Evolutionary conservation across 2,113 vertebrate genomes (phyloP).

Genomic region (Osmerus eperlanus): DNA sequence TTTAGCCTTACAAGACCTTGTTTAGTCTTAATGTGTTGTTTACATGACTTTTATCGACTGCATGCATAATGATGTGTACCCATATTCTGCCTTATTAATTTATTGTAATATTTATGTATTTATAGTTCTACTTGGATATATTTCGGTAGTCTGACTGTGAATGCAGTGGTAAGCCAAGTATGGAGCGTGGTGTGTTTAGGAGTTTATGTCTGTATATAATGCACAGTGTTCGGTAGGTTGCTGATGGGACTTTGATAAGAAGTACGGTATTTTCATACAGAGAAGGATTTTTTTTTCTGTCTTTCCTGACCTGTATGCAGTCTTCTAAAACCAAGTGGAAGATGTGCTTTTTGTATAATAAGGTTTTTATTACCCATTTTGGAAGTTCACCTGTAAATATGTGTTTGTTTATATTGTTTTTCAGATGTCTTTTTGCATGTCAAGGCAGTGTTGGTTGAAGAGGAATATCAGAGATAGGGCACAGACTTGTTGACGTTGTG

Average conservation of each 20-base stretch:
- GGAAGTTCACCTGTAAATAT: conserved; percentile 67
- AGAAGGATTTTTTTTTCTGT: conserved; percentile 28
- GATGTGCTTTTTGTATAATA: conserved; percentile 59
- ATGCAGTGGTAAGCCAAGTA: conserved; percentile 30
- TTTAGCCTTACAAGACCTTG: conserved; percentile 75
- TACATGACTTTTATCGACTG: conserved; percentile 71
- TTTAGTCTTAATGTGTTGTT: conserved; percentile 75
- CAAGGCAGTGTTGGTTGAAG: conserved; percentile 45
- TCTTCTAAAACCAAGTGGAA: conserved; percentile 52
- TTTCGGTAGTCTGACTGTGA: conserved; percentile 31
- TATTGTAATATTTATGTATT: conserved; percentile 54
- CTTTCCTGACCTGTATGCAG: conserved; percentile 49
- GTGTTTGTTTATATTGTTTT: conserved; percentile 62
- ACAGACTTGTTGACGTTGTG: conserved; percentile 52
- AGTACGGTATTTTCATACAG: conserved; percentile 59
- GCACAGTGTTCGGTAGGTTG: conserved; percentile 35
- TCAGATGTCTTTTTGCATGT: conserved; percentile 67
- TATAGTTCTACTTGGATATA: conserved; percentile 46
- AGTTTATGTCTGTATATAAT: conserved; percentile 46
- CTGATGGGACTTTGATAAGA: conserved; percentile 43
- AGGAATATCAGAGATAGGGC: conserved; percentile 42
- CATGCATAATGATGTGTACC: conserved; percentile 68
- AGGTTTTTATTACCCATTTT: conserved; percentile 67
- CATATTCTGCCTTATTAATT: conserved; percentile 76
- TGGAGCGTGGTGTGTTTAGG: conserved; percentile 17